Evolutionary conservation across 2,797 vertebrate species (phyloP).

Genomic region (Kryptolebias ocellatus): DNA sequence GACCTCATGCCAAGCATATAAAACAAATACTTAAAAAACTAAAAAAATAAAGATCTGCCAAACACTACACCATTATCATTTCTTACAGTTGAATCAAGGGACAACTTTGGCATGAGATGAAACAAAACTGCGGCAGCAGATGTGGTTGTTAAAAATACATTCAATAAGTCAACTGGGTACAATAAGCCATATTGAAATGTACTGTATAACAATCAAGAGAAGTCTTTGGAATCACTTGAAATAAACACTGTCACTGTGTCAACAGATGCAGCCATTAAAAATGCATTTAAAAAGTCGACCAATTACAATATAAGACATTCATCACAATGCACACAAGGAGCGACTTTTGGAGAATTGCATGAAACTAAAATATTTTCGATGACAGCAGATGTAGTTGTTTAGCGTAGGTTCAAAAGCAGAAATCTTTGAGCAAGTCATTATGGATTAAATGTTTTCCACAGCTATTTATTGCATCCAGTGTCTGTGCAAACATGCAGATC

Average conservation of each 20-base stretch:
- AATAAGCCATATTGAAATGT: conserved; percentile 79
- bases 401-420: conserved; percentile 60
- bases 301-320: conserved; percentile 66
- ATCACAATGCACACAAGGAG: conserved; percentile 68
- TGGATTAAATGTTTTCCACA: conserved; percentile 63
- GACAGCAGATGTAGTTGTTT: conserved; percentile 69
- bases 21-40: conserved; percentile 17
- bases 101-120: conserved; percentile 73
- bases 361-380: conserved; percentile 61
- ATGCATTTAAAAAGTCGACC: conserved; percentile 74
- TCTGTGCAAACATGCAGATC: conserved; percentile 43
- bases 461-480: conserved; percentile 43
- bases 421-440: conserved; percentile 70
- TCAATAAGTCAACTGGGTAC: conserved; percentile 78
- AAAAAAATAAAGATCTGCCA: conserved; percentile 39
- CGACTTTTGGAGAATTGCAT: conserved; percentile 58
- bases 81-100: conserved; percentile 77
- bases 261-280: conserved; percentile 81
- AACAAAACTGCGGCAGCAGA: conserved; percentile 73
- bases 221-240: conserved; percentile 77
- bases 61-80: conserved; percentile 76
- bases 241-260: conserved; percentile 71
- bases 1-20: conserved; percentile 45
- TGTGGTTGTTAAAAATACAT: conserved; percentile 82
- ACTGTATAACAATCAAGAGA: conserved; percentile 76